Conservation (phyloP, 2,797 vertebrate genomes). For the Coluber constrictor region DNA sequence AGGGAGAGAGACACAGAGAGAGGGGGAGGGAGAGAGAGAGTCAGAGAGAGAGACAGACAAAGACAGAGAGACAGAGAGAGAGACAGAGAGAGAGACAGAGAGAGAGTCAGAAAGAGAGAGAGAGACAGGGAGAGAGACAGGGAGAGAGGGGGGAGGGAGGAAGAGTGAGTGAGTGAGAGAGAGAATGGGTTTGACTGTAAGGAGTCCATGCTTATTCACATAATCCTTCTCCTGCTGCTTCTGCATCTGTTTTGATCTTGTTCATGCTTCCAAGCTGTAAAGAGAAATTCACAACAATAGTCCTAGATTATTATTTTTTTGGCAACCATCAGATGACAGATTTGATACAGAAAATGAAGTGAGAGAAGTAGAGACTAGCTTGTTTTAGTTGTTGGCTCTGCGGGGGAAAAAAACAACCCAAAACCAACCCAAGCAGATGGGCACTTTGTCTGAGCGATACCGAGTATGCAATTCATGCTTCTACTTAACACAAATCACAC, state of each 20-base stretch:
- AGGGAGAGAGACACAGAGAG: no score
- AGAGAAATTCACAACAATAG: slow-evolving; percentile 3
- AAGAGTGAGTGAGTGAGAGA: no score
- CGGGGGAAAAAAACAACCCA: not conserved
- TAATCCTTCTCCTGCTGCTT: slow-evolving; percentile 27
- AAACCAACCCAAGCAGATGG: slow-evolving; percentile 18
- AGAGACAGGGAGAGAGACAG: no score
- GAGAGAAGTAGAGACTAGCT: not conserved
- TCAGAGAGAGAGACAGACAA: not conserved
- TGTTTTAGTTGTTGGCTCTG: not conserved
- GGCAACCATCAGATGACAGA: not conserved
- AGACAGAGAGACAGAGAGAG: no score
- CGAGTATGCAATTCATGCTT: not conserved
- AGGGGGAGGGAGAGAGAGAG: not conserved
- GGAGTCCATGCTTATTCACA: not conserved
- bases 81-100: no score
- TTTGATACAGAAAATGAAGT: not conserved
- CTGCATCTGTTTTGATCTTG: slow-evolving; percentile 36
- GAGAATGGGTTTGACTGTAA: not conserved
- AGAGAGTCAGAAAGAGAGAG: no score
- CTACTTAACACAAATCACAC: slow-evolving; percentile 14
- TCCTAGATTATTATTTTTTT: not conserved
- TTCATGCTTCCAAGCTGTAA: slow-evolving; percentile 26
- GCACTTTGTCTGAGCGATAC: not conserved
- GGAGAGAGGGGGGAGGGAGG: not conserved